These are phyloP conservation scores for Lethrus apterus DNA, from an alignment of 1,140 invertebrate genomes.

Conservation along the genomic window DNA sequence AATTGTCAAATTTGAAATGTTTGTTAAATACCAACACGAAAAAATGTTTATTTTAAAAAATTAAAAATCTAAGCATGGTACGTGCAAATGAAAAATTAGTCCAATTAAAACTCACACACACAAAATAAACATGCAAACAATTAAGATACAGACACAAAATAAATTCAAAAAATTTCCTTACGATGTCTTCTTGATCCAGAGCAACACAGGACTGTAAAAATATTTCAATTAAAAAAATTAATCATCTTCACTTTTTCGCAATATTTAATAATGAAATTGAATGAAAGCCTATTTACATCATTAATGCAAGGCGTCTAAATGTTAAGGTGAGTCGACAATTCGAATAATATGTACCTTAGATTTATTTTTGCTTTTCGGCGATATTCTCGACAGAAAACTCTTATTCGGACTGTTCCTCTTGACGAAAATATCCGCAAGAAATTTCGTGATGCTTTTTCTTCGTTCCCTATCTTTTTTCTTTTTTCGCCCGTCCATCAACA, in stretches of 20 bases:
- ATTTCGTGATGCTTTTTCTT: conserved; percentile 75
- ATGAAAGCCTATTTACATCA: neutral
- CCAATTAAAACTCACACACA: conserved; percentile 4
- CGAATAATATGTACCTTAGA: conserved; percentile 57
- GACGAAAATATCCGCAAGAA: conserved; percentile 72
- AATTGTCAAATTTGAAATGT: no score
- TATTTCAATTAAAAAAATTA: conserved; percentile 11
- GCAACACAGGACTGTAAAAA: conserved; percentile 45
- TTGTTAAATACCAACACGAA: no score
- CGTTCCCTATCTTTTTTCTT: conserved; percentile 57
- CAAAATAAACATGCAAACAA: conserved; percentile 24
- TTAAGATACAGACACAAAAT: conserved; percentile 21
- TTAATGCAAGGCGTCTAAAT: no score
- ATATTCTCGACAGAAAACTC: conserved; percentile 53
- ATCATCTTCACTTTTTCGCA: conserved; percentile 13
- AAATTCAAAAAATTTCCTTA: conserved; percentile 39
- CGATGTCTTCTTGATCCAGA: conserved; percentile 43
- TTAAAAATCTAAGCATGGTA: conserved; percentile 11
- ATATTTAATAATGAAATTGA: conserved; percentile 8
- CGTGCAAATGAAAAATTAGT: neutral
- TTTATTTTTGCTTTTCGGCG: conserved; percentile 61
- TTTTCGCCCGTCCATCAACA: conserved; percentile 39
- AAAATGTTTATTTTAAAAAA: no score
- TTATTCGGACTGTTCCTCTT: conserved; percentile 44
- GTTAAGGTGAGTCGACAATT: no score